phyloP scores from a whole-genome alignment of 2,113 vertebrate genomes.

The Barnardius zonarius region DNA sequence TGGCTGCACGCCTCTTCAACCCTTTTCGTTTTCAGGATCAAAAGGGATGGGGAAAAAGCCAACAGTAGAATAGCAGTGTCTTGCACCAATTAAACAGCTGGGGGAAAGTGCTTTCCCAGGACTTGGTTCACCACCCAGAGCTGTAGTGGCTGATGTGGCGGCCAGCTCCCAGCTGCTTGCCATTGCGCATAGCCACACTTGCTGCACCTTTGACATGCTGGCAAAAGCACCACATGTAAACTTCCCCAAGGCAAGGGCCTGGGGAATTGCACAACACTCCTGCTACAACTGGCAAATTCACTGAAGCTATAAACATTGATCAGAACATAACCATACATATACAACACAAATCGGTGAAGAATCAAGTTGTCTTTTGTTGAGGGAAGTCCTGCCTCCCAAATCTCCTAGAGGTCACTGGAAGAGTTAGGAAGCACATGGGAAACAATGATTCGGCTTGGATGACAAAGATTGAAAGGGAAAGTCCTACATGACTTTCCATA shows the following conservation, averaged over 20 bases:
- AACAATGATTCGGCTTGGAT: neutral
- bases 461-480: neutral
- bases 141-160: accelerated
- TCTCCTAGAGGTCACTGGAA: neutral
- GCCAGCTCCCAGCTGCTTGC: neutral
- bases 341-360: neutral
- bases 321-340: neutral
- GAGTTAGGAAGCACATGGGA: neutral
- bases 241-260: neutral
- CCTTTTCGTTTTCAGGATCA: neutral
- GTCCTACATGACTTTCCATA: neutral
- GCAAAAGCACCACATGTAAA: neutral
- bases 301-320: neutral
- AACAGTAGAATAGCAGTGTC: neutral
- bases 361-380: neutral
- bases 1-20: neutral
- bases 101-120: neutral
- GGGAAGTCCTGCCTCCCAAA: neutral
- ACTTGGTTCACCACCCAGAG: neutral
- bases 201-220: accelerated
- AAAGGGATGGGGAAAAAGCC: neutral
- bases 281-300: neutral
- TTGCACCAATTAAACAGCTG: neutral
- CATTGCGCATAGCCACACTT: accelerated
- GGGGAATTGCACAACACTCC: neutral